These are phyloP conservation scores for Lutjanus erythropterus DNA, from an alignment of 2,113 vertebrate genomes.

Conservation along the genomic window DNA sequence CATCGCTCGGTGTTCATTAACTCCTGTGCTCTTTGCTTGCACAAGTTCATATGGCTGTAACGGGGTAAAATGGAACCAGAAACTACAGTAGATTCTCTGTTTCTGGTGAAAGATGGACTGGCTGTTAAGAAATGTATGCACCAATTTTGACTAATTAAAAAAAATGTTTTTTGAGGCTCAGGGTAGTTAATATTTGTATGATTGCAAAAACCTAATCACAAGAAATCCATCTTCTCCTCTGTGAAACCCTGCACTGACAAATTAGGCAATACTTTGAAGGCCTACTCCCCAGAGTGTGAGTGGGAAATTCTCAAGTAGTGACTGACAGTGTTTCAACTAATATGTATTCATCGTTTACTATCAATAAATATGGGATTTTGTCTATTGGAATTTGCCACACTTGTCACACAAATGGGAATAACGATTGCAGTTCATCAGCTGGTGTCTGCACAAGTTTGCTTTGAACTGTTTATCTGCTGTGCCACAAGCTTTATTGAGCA, in stretches of 20 bases:
- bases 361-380: background rate
- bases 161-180: background rate
- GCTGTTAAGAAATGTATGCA: background rate
- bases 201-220: background rate
- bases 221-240: background rate
- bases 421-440: background rate
- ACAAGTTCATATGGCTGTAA: constrained; percentile 25
- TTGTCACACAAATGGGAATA: background rate
- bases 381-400: background rate
- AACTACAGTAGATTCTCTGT: background rate
- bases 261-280: background rate
- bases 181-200: background rate
- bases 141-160: background rate
- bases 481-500: background rate
- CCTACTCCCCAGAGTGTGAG: background rate
- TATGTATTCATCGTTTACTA: background rate
- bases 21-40: constrained; percentile 62
- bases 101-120: constrained; percentile 3
- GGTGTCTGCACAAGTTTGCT: background rate
- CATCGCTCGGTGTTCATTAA: constrained; percentile 72
- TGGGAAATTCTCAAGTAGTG: background rate
- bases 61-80: constrained; percentile 22
- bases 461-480: background rate
- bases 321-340: background rate
- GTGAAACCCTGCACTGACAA: background rate